These are phyloP conservation scores for Nemotelus nigrinus DNA, from an alignment of 2,888 invertebrate species.

Conservation along the genomic window DNA sequence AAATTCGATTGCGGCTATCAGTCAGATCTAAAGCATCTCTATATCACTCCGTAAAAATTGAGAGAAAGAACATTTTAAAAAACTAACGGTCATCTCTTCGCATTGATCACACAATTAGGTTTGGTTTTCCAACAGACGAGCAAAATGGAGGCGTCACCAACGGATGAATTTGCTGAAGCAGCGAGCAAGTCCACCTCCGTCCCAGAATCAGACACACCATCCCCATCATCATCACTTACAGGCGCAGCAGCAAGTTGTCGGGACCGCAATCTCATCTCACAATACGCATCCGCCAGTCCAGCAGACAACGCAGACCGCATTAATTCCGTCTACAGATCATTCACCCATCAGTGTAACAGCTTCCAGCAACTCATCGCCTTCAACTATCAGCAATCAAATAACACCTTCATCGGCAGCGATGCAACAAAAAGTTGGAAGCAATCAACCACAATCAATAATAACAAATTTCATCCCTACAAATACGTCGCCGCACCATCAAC, in stretches of 20 bases:
- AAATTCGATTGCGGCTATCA: neutral
- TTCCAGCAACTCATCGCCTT: constrained; percentile 47
- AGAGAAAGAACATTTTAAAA: constrained; percentile 55
- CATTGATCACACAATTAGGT: constrained; percentile 86
- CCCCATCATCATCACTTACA: constrained; percentile 58
- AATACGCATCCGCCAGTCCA: constrained; percentile 19
- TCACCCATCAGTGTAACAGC: constrained; percentile 48
- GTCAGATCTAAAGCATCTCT: neutral
- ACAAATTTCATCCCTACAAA: constrained; percentile 45
- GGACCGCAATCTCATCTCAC: constrained; percentile 47
- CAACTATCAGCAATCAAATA: constrained; percentile 44
- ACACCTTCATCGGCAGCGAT: constrained; percentile 29
- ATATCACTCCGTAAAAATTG: constrained; percentile 36
- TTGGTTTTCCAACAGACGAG: constrained; percentile 99
- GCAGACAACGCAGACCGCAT: constrained; percentile 31
- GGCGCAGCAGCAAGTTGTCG: constrained; percentile 50
- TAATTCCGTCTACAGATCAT: constrained; percentile 45
- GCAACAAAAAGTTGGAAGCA: constrained; percentile 47
- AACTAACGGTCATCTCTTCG: constrained; percentile 68
- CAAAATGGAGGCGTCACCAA: constrained; percentile 97
- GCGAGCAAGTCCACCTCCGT: constrained; percentile 73
- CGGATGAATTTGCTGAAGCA: constrained; percentile 93
- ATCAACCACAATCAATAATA: constrained; percentile 39
- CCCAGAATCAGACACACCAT: constrained; percentile 58
- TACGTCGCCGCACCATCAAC: constrained; percentile 35